Percentiles rank a stretch among this genome's conserved stretches.
Conservation (phyloP, 2,888 invertebrate species). For the Meiosimyza platycephala region DNA sequence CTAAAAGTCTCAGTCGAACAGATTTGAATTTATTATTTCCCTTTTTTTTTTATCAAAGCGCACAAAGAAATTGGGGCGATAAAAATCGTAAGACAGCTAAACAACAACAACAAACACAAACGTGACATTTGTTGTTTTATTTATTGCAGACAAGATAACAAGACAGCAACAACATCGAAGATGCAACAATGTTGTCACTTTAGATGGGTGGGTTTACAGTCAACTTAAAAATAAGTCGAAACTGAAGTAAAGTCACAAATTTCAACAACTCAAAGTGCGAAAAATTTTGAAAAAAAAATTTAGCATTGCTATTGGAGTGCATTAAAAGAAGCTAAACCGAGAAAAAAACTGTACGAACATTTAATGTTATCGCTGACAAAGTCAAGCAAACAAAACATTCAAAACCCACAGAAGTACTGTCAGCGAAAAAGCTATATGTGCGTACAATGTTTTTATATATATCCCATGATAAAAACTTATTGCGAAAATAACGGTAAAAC, state of each 20-base stretch:
- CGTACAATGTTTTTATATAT: too few species aligned
- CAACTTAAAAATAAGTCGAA: too few species aligned
- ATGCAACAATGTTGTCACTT: not conserved
- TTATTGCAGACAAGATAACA: slow-evolving; percentile 39
- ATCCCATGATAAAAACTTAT: too few species aligned
- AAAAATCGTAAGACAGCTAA: not conserved
- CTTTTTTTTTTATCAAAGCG: not conserved
- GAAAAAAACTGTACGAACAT: too few species aligned
- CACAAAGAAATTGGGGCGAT: not conserved
- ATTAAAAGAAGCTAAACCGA: too few species aligned
- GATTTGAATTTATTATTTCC: slow-evolving; percentile 19
- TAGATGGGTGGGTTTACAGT: too few species aligned
- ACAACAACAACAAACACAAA: not conserved
- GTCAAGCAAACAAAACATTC: too few species aligned
- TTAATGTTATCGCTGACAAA: too few species aligned
- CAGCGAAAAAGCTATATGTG: too few species aligned
- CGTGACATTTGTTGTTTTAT: slow-evolving; percentile 21
- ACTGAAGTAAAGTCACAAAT: slow-evolving; percentile 24
- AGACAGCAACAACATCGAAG: slow-evolving; percentile 13
- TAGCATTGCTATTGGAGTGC: too few species aligned
- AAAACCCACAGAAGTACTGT: too few species aligned
- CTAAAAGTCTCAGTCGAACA: slow-evolving; percentile 1
- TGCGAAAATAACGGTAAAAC: too few species aligned
- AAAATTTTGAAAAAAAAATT: slow-evolving; percentile 37
- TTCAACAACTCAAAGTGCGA: slow-evolving; percentile 42